Evolutionary conservation across 2,113 vertebrate species (phyloP), one percentile per base, ranked within the genome.

Genomic region (Ochotona curzoniae): DNA sequence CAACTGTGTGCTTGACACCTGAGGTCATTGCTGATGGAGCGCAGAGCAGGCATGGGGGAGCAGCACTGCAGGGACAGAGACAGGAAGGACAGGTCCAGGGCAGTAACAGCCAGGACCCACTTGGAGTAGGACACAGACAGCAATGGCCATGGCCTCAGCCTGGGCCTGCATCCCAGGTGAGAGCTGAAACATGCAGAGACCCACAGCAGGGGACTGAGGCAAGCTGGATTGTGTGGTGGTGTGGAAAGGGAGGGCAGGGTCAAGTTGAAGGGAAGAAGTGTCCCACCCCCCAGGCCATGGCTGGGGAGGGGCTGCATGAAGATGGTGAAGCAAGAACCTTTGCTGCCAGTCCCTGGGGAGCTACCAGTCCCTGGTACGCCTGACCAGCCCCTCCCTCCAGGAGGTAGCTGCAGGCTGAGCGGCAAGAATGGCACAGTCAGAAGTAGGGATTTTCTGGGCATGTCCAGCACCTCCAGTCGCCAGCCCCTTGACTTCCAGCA

Each of bases 261-360:
- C 11, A 6, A 10, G 51, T 18, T 12, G 7, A 18, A 8, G 32
- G 60, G 6, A 7, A 38, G 14, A 54, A 32, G 70, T 75, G 57
- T 13, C 51, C 81, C 54, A 70, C 51, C 81, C 54, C 79, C 14
- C 54, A 17, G 79, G 9, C n/a, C 15, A 0, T 25, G 28, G 25
- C 18, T 9, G 17, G 30, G n/a, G 6, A 7, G 1, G 17, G 8
- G 6, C 44, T 3, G 17, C 18, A 9, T 4, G 30, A 13, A 21
- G 12, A 30, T 6, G 15, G 32, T 60, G 32, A 10, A 14, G 28
- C 0, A 0, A 1, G 2, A 2, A 23, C 51, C 47, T 35, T 9
- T 26, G 11, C 1, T 10, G 21, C 61, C 18, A 15, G 74, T 30
- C 10, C 38, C 57, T 1, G 11, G 15, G 63, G 32, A 57, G 44